Evolutionary conservation across 2,113 vertebrate species (phyloP).

Genomic region (Egretta garzetta): DNA sequence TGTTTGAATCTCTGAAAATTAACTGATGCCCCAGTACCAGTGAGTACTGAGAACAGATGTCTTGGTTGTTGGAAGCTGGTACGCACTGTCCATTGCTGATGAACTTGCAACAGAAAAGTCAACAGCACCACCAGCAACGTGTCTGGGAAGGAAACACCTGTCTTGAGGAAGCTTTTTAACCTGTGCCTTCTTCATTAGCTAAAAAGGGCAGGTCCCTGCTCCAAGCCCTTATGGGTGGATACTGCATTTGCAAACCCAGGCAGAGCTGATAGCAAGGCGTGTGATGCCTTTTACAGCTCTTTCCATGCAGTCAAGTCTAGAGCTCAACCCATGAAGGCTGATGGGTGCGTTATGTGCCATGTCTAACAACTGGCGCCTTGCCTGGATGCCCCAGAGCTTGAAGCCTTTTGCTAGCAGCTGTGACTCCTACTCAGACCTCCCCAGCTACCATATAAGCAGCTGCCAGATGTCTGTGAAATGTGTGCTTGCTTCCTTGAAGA

Average conservation of each 20-base stretch:
- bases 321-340: background rate
- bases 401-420: background rate
- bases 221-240: background rate
- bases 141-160: background rate
- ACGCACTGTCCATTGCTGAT: rapidly evolving
- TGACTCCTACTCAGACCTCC: background rate
- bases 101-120: background rate
- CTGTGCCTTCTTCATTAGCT: background rate
- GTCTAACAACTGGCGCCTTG: background rate
- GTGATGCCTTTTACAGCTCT: background rate
- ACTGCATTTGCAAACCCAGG: background rate
- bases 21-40: background rate
- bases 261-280: background rate
- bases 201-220: background rate
- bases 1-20: background rate
- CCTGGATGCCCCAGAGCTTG: background rate
- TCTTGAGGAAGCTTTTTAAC: background rate
- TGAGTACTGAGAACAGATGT: background rate
- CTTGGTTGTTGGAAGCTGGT: background rate
- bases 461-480: background rate
- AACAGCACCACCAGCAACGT: background rate
- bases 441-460: background rate
- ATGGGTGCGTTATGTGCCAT: background rate
- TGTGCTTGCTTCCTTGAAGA: background rate
- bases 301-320: background rate